Base-by-base conservation (phyloP, 2,113 vertebrate genomes). In the Cyphomyrus plagiostoma region DNA sequence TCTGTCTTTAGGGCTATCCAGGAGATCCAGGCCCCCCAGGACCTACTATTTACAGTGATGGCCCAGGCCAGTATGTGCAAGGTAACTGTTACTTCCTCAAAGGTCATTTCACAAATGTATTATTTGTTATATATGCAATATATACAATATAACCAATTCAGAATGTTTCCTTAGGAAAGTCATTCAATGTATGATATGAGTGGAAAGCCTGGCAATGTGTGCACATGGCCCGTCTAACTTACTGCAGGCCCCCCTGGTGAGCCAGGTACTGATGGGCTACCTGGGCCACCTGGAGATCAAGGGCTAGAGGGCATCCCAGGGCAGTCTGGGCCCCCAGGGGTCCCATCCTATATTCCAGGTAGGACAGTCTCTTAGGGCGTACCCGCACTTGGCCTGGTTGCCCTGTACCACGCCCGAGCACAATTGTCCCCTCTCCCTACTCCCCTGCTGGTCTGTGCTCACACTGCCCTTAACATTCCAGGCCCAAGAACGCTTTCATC, bases 11-110 rank as follows among this genome's bases (percentile, higher is more conserved):
- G 98, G 98, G 98, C 77, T 96, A 97, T 89, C 93, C 94, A 88
- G 98, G 98, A 90, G 96, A 96, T 0, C 77, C 92, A 0, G 98
- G 98, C 90, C 91, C 91, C 15, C 97, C 95, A 77, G 98, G 98
- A 26, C 96, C 94, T 39, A 88, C 95, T 17, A 49, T 93, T 3
- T 92, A 94, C 90, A 19, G 15, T 85, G n/a, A 84, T 62, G 80
- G n/a, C 35, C 26, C 23, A 19, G 89, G 35, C 23, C 19, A 35
- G 2, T 42, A 83, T 85, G 89, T 56, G 85, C 50, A 58, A 89
- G 89, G 89, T 89, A 89, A 35, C 13, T 30, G 48, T 45, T 15
- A n/a, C 30, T 9, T 10, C 49, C 23, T 30, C 52, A 30, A 3
- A 88, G 15, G 13, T 30, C 15, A 45, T 26, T 30, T 30, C 11